Evolutionary conservation across 1,140 invertebrate species (phyloP).

Genomic region (Tetramorium parvispinum): DNA sequence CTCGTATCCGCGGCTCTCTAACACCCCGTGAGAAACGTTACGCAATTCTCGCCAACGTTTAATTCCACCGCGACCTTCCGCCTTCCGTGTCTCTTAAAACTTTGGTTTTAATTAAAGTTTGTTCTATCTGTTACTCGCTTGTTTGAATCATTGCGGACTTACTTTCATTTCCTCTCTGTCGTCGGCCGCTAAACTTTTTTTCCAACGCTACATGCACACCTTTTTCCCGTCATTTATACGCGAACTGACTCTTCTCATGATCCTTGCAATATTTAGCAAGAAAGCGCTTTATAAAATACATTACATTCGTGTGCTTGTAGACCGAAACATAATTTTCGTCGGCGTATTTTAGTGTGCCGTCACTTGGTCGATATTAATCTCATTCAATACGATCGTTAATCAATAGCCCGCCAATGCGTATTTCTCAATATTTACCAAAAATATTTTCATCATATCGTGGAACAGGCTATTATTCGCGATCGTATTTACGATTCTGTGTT

Average conservation of each 20-base stretch:
- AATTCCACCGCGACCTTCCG: slow-evolving; percentile 54
- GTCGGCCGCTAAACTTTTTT: slow-evolving; percentile 38
- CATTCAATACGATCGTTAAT: neutral
- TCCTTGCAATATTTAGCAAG: neutral
- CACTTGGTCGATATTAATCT: neutral
- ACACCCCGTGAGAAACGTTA: slow-evolving; percentile 56
- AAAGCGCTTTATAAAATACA: neutral
- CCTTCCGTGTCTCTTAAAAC: slow-evolving; percentile 60
- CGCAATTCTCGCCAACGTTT: slow-evolving; percentile 47
- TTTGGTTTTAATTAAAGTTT: slow-evolving; percentile 72
- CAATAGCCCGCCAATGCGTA: neutral
- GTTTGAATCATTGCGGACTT: slow-evolving; percentile 59
- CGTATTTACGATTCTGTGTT: slow-evolving; percentile 34
- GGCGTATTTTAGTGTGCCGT: neutral
- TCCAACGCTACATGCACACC: neutral
- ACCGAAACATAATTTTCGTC: neutral
- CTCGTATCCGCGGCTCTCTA: slow-evolving; percentile 17
- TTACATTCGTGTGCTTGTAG: neutral
- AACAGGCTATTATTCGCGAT: neutral
- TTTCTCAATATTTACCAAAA: slow-evolving; percentile 39
- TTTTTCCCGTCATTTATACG: neutral
- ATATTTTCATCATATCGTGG: slow-evolving; percentile 14
- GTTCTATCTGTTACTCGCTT: slow-evolving; percentile 71
- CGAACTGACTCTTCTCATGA: neutral
- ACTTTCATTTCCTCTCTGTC: slow-evolving; percentile 66